Conservation (phyloP, 2,888 invertebrate species). For the Diarsia dahlii region DNA sequence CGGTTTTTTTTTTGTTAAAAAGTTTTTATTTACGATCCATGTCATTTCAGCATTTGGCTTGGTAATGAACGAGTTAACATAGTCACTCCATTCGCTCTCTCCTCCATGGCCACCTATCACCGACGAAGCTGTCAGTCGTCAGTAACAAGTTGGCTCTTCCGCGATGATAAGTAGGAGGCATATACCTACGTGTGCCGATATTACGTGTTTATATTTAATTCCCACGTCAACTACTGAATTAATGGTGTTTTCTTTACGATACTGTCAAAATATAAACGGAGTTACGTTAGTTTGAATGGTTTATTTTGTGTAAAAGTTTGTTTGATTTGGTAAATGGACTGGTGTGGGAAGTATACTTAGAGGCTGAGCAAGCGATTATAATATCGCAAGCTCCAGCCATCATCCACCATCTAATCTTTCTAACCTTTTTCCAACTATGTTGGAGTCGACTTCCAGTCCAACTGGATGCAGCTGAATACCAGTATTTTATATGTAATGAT, state of each 20-base stretch:
- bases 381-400: not conserved
- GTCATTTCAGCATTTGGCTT: too few relatives aligned
- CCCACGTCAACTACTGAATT: constrained; percentile 25
- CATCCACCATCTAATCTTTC: too few relatives aligned
- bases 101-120: constrained; percentile 34
- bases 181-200: constrained; percentile 30
- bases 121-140: constrained; percentile 46
- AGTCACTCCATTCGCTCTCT: constrained; percentile 1
- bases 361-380: too few relatives aligned
- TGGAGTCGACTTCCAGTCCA: too few relatives aligned
- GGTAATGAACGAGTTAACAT: not conserved
- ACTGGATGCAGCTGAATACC: too few relatives aligned
- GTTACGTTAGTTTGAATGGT: not conserved
- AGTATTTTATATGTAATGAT: too few relatives aligned
- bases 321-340: not conserved
- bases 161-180: constrained; percentile 40
- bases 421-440: too few relatives aligned
- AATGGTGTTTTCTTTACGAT: constrained; percentile 27
- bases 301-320: not conserved
- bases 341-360: not conserved
- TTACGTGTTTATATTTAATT: constrained; percentile 48
- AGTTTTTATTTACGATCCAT: too few relatives aligned
- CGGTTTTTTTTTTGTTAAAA: too few relatives aligned
- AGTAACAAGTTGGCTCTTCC: constrained; percentile 52
- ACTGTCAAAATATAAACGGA: constrained; percentile 22